Evolutionary conservation across 1,140 invertebrate genomes (phyloP), one percentile per base, ranked within the genome.

Genomic region (Camponotus vicinus): DNA sequence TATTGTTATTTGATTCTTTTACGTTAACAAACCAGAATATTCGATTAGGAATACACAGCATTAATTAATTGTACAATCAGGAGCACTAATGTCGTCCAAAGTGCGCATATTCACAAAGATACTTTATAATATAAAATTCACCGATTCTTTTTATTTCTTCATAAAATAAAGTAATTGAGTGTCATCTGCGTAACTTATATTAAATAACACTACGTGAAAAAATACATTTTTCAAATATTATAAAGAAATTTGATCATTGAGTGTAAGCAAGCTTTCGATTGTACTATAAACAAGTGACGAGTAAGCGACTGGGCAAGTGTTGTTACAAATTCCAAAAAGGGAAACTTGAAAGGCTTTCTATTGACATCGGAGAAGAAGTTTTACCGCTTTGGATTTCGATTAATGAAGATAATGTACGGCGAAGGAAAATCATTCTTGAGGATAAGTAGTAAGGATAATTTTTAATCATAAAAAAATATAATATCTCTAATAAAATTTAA

Each of bases 391-490:
- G 52, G 71, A 42, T 59, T 75, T 34, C 21, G 71, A 52, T 52
- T 18, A 52, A 52, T 18, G n/a, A 75, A 59, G 37, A 42, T 27
- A 59, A 75, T 75, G 71, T 55, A 55, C 55, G 27, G 4, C 34
- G 59, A 75, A 42, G 34, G 52, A 75, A 75, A 59, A 37, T 40
- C 45, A 18, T 52, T 52, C 69, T 55, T 32, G 13, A 75, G 55
- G 55, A 75, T 94, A 92, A 94, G 92, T 93, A 94, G 93, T 93
- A 76, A 13, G 32, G 42, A 73, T 27, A n/a, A 18, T 52, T 87
- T 64, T 78, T 76, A 57, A n/a, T 78, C 34, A n/a, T 77, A 34
- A 45, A 64, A 45, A 52, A 52, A 3, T 49, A 49, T 45, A 11
- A 73, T 42, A 73, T 73, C 37, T 59, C 27, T 59, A 45, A 45